Conservation (phyloP, 2,888 invertebrate species). For the Adelognathus sp. region DNA sequence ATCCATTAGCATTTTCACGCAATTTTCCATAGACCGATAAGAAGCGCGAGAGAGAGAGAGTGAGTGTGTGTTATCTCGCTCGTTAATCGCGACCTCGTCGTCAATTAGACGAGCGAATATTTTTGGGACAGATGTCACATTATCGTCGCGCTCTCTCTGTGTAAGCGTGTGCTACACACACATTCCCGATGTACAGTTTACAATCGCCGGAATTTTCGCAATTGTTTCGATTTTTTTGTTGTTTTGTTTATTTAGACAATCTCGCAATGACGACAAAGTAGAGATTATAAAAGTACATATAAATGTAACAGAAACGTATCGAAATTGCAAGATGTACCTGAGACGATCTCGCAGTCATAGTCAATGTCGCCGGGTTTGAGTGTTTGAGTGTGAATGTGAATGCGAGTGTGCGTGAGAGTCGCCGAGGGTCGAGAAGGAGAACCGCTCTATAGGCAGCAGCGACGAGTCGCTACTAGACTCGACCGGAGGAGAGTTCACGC, state of each 20-base stretch:
- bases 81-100: conserved; percentile 26
- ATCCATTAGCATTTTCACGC: background rate
- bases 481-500: conserved; percentile 16
- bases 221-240: no score
- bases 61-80: conserved; percentile 13
- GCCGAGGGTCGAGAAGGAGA: background rate
- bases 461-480: conserved; percentile 1
- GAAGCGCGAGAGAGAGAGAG: no score
- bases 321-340: conserved; percentile 10
- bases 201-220: no score
- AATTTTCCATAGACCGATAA: no score
- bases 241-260: no score
- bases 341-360: conserved; percentile 8
- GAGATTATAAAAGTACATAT: no score
- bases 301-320: no score
- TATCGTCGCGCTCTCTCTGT: conserved; percentile 61
- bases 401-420: background rate
- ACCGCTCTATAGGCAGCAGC: no score
- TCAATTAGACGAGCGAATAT: conserved; percentile 65
- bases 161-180: conserved; percentile 46
- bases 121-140: conserved; percentile 78
- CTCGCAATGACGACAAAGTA: no score
- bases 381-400: background rate
- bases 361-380: background rate
- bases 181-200: no score